Percentiles rank a stretch among this genome's conserved stretches.
Evolutionary conservation across 2,797 vertebrate species (phyloP).

Genomic region (Siniperca scherzeri): DNA sequence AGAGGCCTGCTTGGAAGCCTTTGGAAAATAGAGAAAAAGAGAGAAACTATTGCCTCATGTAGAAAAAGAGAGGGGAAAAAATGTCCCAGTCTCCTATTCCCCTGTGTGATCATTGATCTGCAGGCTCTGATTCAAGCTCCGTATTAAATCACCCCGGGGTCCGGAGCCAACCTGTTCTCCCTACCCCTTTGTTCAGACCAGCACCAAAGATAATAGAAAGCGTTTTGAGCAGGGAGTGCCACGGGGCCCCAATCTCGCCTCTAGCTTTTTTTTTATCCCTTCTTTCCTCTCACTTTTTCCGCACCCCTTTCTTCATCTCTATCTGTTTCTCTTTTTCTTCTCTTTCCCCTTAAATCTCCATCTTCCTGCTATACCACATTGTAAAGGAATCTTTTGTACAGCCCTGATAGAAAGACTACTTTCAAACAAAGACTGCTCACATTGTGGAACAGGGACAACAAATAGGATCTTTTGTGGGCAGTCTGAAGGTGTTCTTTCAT

Average conservation of each 20-base stretch:
- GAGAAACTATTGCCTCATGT: conserved; percentile 59
- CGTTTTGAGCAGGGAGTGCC: conserved; percentile 65
- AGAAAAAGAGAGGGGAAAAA: conserved; percentile 47
- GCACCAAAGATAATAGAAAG: conserved; percentile 80
- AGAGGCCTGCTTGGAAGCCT: conserved; percentile 29
- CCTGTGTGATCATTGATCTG: conserved; percentile 78
- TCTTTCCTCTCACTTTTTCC: conserved; percentile 59
- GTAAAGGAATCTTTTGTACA: conserved; percentile 78
- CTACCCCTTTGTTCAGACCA: conserved; percentile 76
- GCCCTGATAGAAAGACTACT: conserved; percentile 77
- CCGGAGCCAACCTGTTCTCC: conserved; percentile 67
- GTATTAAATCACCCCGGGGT: conserved; percentile 79
- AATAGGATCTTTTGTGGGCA: conserved; percentile 76
- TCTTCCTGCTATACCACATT: conserved; percentile 68
- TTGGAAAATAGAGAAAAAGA: conserved; percentile 51
- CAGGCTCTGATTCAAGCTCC: conserved; percentile 73
- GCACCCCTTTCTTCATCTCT: conserved; percentile 55
- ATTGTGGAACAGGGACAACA: conserved; percentile 77
- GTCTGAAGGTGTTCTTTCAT: conserved; percentile 71
- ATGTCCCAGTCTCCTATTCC: conserved; percentile 60
- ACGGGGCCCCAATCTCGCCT: conserved; percentile 74
- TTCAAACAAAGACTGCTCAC: conserved; percentile 77
- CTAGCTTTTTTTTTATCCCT: conserved; percentile 52
- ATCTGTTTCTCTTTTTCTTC: conserved; percentile 44
- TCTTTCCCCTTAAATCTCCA: conserved; percentile 48